Evolutionary conservation across 2,113 vertebrate species (phyloP).

Genomic region (Lates calcarifer): DNA sequence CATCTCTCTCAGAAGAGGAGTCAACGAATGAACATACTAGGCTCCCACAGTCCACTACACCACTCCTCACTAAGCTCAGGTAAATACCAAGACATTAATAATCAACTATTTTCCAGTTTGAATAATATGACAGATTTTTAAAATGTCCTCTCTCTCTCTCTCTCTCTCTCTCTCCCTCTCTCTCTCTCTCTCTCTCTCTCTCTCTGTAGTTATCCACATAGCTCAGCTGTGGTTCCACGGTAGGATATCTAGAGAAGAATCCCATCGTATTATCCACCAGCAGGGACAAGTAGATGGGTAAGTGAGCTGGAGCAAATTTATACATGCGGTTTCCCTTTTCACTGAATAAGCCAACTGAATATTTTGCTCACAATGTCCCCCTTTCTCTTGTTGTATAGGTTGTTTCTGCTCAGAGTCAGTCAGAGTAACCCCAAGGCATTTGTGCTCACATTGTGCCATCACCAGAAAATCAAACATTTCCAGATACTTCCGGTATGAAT

Average conservation of each 20-base stretch:
- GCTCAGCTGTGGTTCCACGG: constrained; percentile 98
- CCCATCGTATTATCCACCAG: constrained; percentile 94
- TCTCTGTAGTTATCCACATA: constrained; percentile 91
- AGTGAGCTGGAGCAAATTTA: constrained; percentile 39
- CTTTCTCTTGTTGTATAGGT: constrained; percentile 78
- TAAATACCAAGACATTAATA: constrained; percentile 62
- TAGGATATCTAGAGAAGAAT: constrained; percentile 95
- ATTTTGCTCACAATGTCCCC: not conserved
- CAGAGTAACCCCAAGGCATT: constrained; percentile 99
- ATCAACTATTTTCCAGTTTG: not conserved
- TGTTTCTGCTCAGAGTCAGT: constrained; percentile 97
- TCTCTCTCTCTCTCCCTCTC: no score
- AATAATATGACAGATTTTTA: not conserved
- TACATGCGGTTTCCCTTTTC: not conserved
- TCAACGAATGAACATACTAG: constrained; percentile 93
- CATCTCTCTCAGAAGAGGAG: constrained; percentile 90
- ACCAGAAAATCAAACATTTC: constrained; percentile 99
- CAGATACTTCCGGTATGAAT: constrained; percentile 94
- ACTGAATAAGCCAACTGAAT: not conserved
- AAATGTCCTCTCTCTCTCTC: no score
- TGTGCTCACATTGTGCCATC: constrained; percentile 98
- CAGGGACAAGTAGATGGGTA: constrained; percentile 98
- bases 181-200: no score
- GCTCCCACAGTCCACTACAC: constrained; percentile 95
- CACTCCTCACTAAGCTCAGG: constrained; percentile 93